Percentiles rank a stretch among this genome's conserved stretches.
Evolutionary conservation across 2,888 invertebrate genomes (phyloP).

Genomic region (Torymus auratus): DNA sequence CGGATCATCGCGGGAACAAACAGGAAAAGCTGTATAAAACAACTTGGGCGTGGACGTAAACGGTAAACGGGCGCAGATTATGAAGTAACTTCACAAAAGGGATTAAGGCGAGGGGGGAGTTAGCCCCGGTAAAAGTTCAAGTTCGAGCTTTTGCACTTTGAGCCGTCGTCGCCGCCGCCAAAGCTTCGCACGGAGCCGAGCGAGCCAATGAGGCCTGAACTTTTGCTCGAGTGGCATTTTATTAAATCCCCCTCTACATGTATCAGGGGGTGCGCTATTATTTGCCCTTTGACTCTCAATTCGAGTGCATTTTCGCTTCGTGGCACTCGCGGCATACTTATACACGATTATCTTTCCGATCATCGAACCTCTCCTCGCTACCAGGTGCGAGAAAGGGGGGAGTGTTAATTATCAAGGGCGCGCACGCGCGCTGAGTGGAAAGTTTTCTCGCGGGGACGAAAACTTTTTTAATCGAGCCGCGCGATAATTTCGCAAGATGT

Average conservation of each 20-base stretch:
- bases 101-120: slow-evolving; percentile 33
- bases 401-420: slow-evolving; percentile 25
- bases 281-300: neutral
- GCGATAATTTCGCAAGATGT: neutral
- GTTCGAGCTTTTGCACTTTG: slow-evolving; percentile 46
- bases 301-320: slow-evolving; percentile 13
- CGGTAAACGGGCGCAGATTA: slow-evolving; percentile 43
- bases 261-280: neutral
- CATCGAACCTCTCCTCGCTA: slow-evolving; percentile 8
- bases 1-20: slow-evolving; percentile 44
- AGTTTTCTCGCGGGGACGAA: slow-evolving; percentile 24
- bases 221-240: slow-evolving; percentile 49
- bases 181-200: slow-evolving; percentile 10
- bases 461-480: slow-evolving; percentile 24
- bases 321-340: slow-evolving; percentile 7
- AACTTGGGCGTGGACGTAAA: slow-evolving; percentile 25
- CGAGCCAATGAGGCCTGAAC: slow-evolving; percentile 46
- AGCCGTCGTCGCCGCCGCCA: neutral
- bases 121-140: slow-evolving; percentile 42
- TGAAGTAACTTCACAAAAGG: slow-evolving; percentile 53
- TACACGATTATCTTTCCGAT: slow-evolving; percentile 34
- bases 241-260: slow-evolving; percentile 39
- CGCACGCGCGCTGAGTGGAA: slow-evolving; percentile 8
- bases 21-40: slow-evolving; percentile 49
- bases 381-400: neutral